phyloP scores from a whole-genome alignment of 2,888 invertebrate genomes.

The Calephelis perditalis region DNA sequence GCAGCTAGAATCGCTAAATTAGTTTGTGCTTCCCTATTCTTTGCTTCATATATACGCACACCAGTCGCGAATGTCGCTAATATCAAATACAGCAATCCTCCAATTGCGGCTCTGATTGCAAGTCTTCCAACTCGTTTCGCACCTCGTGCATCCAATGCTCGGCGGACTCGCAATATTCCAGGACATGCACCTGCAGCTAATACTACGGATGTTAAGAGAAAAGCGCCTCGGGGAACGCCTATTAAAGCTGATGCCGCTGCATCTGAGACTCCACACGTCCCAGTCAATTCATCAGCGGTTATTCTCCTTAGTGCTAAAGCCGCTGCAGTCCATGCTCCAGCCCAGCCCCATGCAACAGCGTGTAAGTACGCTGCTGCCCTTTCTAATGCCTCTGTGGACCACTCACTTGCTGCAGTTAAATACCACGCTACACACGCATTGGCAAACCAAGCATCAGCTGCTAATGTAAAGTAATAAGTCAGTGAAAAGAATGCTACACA shows the following conservation, averaged over 20 bases:
- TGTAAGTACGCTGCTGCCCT: conserved; percentile 91
- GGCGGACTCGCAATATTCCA: conserved; percentile 86
- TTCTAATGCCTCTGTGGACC: conserved; percentile 95
- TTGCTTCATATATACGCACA: conserved; percentile 81
- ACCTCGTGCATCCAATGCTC: conserved; percentile 72
- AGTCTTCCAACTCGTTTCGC: conserved; percentile 83
- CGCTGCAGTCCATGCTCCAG: conserved; percentile 90
- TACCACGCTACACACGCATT: conserved; percentile 94
- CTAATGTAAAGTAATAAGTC: conserved; percentile 87
- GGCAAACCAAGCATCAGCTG: conserved; percentile 92
- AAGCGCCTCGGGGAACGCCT: conserved; percentile 78
- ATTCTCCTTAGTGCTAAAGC: conserved; percentile 88
- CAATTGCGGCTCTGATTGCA: conserved; percentile 87
- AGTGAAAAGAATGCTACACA: conserved; percentile 87
- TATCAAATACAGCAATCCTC: conserved; percentile 86
- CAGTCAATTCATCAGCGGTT: conserved; percentile 88
- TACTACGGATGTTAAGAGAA: conserved; percentile 83
- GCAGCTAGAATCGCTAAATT: conserved; percentile 69
- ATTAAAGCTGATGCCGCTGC: conserved; percentile 80
- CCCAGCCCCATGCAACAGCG: conserved; percentile 92
- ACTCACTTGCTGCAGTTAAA: conserved; percentile 92
- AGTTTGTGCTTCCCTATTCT: conserved; percentile 64
- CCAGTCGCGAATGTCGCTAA: conserved; percentile 85
- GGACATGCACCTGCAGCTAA: conserved; percentile 86
- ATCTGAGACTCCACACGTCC: conserved; percentile 86